Evolutionary conservation across 2,888 invertebrate species (phyloP).

Genomic region (Lepeophtheirus nordmannii): DNA sequence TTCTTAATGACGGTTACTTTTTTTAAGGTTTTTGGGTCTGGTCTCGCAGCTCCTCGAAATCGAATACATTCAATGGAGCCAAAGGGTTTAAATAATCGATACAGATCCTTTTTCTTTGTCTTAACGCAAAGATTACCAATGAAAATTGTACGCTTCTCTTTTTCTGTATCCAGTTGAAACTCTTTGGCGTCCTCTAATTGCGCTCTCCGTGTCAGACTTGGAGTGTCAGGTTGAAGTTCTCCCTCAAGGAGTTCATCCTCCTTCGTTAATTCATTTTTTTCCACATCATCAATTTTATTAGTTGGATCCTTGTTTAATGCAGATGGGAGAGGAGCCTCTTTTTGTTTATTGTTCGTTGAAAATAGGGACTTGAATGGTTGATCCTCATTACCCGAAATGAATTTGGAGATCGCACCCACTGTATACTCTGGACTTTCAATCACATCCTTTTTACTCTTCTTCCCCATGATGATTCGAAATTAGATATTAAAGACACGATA

Average conservation of each 20-base stretch:
- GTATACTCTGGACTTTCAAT: neutral
- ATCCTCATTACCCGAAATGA: neutral
- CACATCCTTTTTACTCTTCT: neutral
- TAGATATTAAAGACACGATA: too few relatives aligned
- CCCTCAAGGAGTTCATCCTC: neutral
- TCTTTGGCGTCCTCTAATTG: conserved; percentile 12
- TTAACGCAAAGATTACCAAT: conserved; percentile 24
- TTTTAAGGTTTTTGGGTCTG: conserved; percentile 18
- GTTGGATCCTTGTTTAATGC: neutral
- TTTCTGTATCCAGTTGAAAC: conserved; percentile 9
- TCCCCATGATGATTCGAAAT: neutral
- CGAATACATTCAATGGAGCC: conserved; percentile 21
- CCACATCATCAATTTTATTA: neutral
- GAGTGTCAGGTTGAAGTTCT: neutral
- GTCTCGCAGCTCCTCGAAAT: conserved; percentile 20
- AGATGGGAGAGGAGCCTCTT: neutral
- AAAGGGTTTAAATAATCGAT: conserved; percentile 11
- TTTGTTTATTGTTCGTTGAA: neutral
- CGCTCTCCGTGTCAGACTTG: neutral
- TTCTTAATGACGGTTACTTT: conserved; percentile 7
- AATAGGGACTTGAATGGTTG: neutral
- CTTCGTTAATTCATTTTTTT: neutral
- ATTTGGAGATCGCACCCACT: neutral
- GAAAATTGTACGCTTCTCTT: conserved; percentile 23
- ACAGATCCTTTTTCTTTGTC: neutral